Conservation (phyloP, 92 coral and sea anemone species). For the Chrysogorgia sp. region DNA sequence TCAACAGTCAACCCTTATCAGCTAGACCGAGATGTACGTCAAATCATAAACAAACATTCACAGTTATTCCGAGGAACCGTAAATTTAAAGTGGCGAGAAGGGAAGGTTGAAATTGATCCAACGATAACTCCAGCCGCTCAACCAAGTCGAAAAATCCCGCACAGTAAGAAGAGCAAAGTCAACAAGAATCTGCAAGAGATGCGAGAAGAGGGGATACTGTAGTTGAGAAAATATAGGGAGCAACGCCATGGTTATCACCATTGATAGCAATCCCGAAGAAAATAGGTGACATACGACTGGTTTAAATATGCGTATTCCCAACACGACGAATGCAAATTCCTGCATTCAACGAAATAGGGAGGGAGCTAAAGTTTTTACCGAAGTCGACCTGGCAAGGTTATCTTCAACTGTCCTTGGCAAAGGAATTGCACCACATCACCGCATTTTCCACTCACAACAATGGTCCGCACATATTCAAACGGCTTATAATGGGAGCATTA, state of each 20-base stretch:
- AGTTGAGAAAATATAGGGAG: too few relatives aligned
- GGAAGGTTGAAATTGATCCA: slow-evolving; percentile 58
- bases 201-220: too few relatives aligned
- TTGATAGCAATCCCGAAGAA: slow-evolving; percentile 59
- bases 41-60: too few relatives aligned
- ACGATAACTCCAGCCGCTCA: slow-evolving; percentile 58
- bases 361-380: too few relatives aligned
- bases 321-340: slow-evolving; percentile 60
- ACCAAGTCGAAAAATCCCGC: too few relatives aligned
- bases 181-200: slow-evolving; percentile 58
- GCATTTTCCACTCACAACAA: slow-evolving; percentile 36
- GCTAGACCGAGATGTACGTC: slow-evolving; percentile 22
- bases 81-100: slow-evolving; percentile 52
- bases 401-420: slow-evolving; percentile 49
- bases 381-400: slow-evolving; percentile 50
- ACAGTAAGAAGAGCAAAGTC: slow-evolving; percentile 53
- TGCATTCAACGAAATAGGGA: slow-evolving; percentile 59
- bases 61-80: slow-evolving; percentile 55
- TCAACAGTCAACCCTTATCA: slow-evolving; percentile 35
- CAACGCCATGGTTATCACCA: slow-evolving; percentile 59
- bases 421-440: slow-evolving; percentile 58
- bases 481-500: too few relatives aligned
- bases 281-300: slow-evolving; percentile 58
- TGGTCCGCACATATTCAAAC: too few relatives aligned
- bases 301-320: slow-evolving; percentile 59